Percentiles rank a stretch among this genome's conserved stretches.
Conservation (phyloP, 1,140 invertebrate genomes). For the Drosophila rufa region DNA sequence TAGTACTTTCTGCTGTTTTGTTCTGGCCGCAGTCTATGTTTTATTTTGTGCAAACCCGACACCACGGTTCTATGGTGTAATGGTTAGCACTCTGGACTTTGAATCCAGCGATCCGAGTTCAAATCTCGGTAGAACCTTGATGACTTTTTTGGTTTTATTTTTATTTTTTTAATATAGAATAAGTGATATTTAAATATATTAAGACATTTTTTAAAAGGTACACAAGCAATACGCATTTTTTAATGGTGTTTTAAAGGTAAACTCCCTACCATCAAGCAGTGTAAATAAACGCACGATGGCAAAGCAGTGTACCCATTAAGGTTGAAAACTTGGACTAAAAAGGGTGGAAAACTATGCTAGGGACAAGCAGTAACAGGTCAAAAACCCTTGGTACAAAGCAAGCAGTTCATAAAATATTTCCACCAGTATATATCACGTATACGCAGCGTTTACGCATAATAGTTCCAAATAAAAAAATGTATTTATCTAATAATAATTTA, state of each 20-base stretch:
- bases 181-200: neutral
- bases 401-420: too few relatives aligned
- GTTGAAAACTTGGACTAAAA: too few relatives aligned
- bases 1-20: neutral
- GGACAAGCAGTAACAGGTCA: too few relatives aligned
- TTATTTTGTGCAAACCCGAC: constrained; percentile 10
- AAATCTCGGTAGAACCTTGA: constrained; percentile 92
- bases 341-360: too few relatives aligned
- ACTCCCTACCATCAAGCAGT: neutral
- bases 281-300: too few relatives aligned
- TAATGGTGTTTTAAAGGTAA: neutral
- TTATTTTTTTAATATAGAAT: too few relatives aligned
- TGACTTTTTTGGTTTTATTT: too few relatives aligned
- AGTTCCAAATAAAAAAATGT: too few relatives aligned
- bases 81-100: constrained; percentile 94
- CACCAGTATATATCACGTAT: too few relatives aligned
- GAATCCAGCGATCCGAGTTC: constrained; percentile 96
- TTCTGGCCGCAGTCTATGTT: constrained; percentile 16
- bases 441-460: too few relatives aligned
- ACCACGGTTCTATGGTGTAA: constrained; percentile 51
- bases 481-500: too few relatives aligned
- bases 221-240: neutral
- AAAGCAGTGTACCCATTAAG: neutral
- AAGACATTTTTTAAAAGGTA: neutral
- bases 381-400: too few relatives aligned